Evolutionary conservation across 2,797 vertebrate species (phyloP), one percentile per base, ranked within the genome.

Genomic region (Holocentrus rufus): DNA sequence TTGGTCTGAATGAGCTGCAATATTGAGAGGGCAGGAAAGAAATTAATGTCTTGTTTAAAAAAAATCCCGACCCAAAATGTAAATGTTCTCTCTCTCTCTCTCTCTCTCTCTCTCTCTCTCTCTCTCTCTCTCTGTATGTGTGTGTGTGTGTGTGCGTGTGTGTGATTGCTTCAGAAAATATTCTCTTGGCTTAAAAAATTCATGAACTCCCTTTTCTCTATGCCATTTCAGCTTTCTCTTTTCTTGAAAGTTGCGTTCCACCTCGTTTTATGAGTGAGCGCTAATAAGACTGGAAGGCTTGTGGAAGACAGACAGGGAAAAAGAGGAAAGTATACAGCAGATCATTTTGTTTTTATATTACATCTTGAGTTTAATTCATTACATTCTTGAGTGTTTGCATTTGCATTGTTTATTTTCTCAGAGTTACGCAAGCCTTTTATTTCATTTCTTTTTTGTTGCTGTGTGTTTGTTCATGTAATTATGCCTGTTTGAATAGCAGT

Each of bases 181-280:
- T 68, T 77, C 62, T 82, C 55, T 65, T 22, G 7, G 22, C 71
- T 82, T 86, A 65, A 89, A 89, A 85, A 73, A 87, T 88, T 69
- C 4, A 90, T 89, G 71, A 11, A 8, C 22, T 57, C 49, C 54
- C 36, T 79, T 74, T 85, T 79, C 75, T 39, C 71, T 53, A 49
- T 23, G 36, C 5, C 7, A 11, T 60, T 71, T 55, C 62, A 34
- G 69, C 15, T 70, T 65, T 67, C 44, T 34, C 68, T 14, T 78
- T 81, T 85, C 65, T 67, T 70, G 58, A 82, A 82, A 84, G 47
- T 66, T 68, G 49, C 0, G 1, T 10, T 62, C 20, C n/a, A 3
- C 18, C 6, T 72, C 56, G 30, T 31, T 31, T 31, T 61, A 22
- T 62, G 36, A 58, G 36, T 17, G 9, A 55, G 42, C 22, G 3